Evolutionary conservation across 2,797 vertebrate species (phyloP), one percentile per base, ranked within the genome.

Genomic region (Cetoscarus ocellatus): DNA sequence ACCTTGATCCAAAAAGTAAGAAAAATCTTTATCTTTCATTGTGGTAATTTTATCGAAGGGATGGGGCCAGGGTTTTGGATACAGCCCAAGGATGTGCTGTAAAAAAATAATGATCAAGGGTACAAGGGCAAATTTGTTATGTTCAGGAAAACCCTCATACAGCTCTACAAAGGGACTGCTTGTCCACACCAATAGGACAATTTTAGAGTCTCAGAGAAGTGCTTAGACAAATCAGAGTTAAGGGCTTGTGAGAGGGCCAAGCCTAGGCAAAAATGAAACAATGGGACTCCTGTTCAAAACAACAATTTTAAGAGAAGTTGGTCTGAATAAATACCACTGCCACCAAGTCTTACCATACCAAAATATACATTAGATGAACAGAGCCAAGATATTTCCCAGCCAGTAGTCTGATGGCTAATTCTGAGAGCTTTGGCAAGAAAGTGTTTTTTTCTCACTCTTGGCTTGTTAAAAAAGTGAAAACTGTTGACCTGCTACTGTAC

Each of bases 381-480:
- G 34, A 59, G 63, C 55, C 70, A 68, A 73, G 15, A 61, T 48
- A 64, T 67, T 72, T 77, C 44, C n/a, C 57, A 64, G 75, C 51
- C 52, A 70, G 60, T 56, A 80, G 50, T 67, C 70, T 86, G 48
- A 76, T 63, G 60, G 63, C 43, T 81, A 64, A 75, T 75, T 40
- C 72, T 76, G 39, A 70, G 66, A 54, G 55, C 40, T 60, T 67
- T 74, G 72, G 67, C 42, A 75, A 59, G 54, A 68, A 73, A 64
- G 19, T 73, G 53, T 68, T 60, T 69, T 73, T 61, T 38, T 77
- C 54, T 66, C 52, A 52, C 13, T 53, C 57, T 60, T 69, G 70
- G 83, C 80, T 86, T 89, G 72, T 88, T 89, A 86, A 84, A 88
- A 87, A 86, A 62, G 61, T 57, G 61, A 82, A 79, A 87, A 77